Conservation (phyloP, 2,113 vertebrate species). For the Dendropsophus ebraccatus region DNA sequence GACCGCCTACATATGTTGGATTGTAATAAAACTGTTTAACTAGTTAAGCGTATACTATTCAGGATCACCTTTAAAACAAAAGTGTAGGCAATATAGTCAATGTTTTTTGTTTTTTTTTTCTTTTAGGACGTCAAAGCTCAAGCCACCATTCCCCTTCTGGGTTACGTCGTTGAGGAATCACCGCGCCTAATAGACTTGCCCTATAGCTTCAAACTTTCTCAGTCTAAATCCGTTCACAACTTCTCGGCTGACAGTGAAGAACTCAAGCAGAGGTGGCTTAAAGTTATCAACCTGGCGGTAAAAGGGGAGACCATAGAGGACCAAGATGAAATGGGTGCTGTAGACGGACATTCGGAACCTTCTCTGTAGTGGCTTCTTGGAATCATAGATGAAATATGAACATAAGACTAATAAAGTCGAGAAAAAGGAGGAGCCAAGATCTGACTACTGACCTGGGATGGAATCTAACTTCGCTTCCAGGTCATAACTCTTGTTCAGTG, state of each 20-base stretch:
- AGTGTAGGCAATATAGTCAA: no score
- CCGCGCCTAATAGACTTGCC: conserved; percentile 80
- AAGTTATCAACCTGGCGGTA: conserved; percentile 87
- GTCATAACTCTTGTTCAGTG: background rate
- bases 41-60: no score
- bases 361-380: conserved; percentile 60
- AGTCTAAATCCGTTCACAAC: conserved; percentile 93
- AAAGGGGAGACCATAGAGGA: conserved; percentile 81
- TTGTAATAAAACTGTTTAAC: background rate
- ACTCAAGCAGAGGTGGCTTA: conserved; percentile 93
- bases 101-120: background rate
- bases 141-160: conserved; percentile 92
- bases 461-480: background rate
- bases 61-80: no score
- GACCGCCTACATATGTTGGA: background rate
- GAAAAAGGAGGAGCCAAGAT: background rate
- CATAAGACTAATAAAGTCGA: conserved; percentile 40
- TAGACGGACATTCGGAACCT: conserved; percentile 66
- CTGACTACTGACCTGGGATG: background rate
- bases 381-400: background rate
- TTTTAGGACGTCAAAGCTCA: conserved; percentile 93
- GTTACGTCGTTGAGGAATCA: conserved; percentile 87
- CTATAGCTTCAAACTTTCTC: conserved; percentile 88
- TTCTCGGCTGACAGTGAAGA: conserved; percentile 93
- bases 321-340: conserved; percentile 63